phyloP scores from a whole-genome alignment of 2,888 invertebrate species.

The Hoplodrina ambigua region DNA sequence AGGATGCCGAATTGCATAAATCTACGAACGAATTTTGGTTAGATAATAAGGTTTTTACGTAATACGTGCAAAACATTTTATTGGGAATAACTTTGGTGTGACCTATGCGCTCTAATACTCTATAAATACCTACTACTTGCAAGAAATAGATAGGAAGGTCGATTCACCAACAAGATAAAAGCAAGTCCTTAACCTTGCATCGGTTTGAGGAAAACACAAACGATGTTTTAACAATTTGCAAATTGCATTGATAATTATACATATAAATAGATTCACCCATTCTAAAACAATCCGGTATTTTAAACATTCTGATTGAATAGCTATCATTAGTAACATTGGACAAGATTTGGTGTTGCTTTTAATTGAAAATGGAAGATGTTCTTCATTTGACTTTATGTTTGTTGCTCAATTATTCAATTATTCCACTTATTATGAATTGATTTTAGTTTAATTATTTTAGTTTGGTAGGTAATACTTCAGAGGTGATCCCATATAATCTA shows the following conservation, averaged over 20 bases:
- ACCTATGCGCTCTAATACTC: background rate
- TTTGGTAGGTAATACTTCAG: too few species aligned
- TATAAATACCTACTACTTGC: background rate
- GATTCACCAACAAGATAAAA: background rate
- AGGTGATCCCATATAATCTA: too few species aligned
- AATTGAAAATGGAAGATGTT: too few species aligned
- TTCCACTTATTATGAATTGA: too few species aligned
- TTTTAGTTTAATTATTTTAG: too few species aligned
- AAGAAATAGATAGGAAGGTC: background rate
- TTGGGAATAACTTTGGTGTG: constrained; percentile 1
- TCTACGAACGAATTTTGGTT: background rate
- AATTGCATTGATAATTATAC: background rate
- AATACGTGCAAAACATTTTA: background rate
- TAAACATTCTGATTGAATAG: too few species aligned
- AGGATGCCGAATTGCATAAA: background rate
- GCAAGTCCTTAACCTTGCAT: background rate
- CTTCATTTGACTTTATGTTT: too few species aligned
- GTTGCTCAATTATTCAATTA: too few species aligned
- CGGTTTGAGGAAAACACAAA: background rate
- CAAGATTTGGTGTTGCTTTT: too few species aligned
- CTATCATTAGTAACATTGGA: too few species aligned
- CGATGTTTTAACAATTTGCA: background rate
- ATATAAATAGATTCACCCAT: too few species aligned
- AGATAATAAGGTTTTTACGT: background rate
- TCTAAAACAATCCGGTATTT: too few species aligned